Base-by-base conservation (phyloP, 2,113 vertebrate genomes). In the Morone saxatilis region DNA sequence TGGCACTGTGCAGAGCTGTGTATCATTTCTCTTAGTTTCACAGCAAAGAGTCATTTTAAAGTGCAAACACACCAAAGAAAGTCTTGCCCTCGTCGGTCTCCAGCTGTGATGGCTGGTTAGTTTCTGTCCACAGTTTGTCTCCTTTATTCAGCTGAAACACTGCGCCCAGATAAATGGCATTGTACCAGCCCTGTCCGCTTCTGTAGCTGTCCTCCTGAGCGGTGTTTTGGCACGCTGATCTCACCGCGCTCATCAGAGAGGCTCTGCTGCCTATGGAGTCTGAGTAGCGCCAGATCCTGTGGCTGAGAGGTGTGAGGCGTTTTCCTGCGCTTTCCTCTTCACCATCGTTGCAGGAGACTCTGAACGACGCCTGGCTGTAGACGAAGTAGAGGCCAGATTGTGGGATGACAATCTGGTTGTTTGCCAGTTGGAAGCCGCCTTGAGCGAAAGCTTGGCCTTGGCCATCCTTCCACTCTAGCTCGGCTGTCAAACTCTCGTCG, bases 311-410 rank as follows among this genome's bases (percentile, higher is more conserved):
- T 0, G 54, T 41, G 9, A 63, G 54, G 36, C 4, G 48, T 3
- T 61, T 31, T 1, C 16, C 71, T 0, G 9, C 38, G 0, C 1
- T 3, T 0, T 56, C 53, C 1, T 63, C 65, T 0, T 61, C 1
- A 7, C 9, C 53, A 0, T 53, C 31, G 3, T n/a, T 38, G 67
- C 94, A 95, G 73, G 62, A 78, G 14, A 94, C 82, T 5, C 78
- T 73, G 87, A 95, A 96, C 2, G 95, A 95, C 0, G 89, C 95
- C 89, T 96, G 96, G 83, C 93, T 96, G 92, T 96, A 96, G 80
- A 96, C 91, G 4, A 96, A 96, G 93, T 94, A 96, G 3, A 95
- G 90, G 53, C 96, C 95, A 0, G 48, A 71, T 0, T 71, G 54
- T 0, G 94, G 94, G 81, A 96, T 89, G 1, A 81, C 1, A 62